Evolutionary conservation across 1,140 invertebrate species (phyloP).

Genomic region (Procambarus clarkii): DNA sequence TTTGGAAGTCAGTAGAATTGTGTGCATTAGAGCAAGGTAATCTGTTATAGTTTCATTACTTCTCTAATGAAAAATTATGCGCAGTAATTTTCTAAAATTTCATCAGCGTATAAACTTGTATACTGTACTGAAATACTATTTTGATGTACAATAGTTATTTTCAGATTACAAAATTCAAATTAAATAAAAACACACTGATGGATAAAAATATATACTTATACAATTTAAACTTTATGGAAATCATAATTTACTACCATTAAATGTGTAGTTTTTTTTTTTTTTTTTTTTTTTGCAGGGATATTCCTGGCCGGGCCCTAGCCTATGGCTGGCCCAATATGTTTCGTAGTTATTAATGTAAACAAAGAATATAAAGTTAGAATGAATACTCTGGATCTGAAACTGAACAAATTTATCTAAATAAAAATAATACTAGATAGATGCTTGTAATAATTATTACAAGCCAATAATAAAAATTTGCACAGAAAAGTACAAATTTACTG

Average conservation of each 20-base stretch:
- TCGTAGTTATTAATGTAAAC: too few relatives aligned
- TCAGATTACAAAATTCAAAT: background rate
- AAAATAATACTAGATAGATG: too few relatives aligned
- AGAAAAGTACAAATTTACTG: background rate
- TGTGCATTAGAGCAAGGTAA: background rate
- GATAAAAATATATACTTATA: background rate
- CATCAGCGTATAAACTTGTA: background rate
- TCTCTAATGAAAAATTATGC: background rate
- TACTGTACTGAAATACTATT: background rate
- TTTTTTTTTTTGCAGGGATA: too few relatives aligned
- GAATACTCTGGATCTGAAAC: too few relatives aligned
- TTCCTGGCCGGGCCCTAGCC: too few relatives aligned
- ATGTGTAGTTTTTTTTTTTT: too few relatives aligned
- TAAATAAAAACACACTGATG: background rate
- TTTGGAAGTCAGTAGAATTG: constrained; percentile 11
- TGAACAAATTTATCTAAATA: too few relatives aligned
- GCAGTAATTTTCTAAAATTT: background rate
- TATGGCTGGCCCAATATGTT: too few relatives aligned
- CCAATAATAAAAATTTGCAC: background rate
- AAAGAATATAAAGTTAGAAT: too few relatives aligned
- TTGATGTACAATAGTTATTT: background rate
- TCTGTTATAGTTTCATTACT: background rate
- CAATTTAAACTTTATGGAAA: background rate
- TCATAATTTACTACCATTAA: too few relatives aligned
- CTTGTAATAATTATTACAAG: too few relatives aligned